phyloP scores from a whole-genome alignment of 2,797 vertebrate genomes.

The Clarias pachynema region DNA sequence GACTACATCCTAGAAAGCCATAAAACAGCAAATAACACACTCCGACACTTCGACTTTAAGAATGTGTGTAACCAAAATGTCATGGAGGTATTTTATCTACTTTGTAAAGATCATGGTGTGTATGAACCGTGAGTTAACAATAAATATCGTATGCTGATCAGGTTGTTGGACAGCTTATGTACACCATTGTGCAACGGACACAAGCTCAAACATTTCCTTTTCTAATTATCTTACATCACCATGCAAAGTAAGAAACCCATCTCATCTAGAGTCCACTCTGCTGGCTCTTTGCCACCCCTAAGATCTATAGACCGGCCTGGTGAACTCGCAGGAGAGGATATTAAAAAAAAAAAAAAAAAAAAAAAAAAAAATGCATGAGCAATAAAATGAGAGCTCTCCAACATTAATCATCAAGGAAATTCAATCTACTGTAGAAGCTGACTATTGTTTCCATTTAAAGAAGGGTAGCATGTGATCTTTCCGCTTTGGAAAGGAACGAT shows the following conservation, averaged over 20 bases:
- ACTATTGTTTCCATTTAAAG: conserved; percentile 35
- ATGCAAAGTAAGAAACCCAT: conserved; percentile 7
- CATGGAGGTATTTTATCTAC: neutral
- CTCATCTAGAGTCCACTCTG: neutral
- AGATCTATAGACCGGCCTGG: neutral
- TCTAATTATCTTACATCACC: neutral
- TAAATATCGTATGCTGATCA: neutral
- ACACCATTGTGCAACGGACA: neutral
- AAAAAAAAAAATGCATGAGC: conserved; percentile 25
- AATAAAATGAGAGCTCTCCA: conserved; percentile 42
- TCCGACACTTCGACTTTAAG: neutral
- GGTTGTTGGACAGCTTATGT: neutral
- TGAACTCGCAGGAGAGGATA: conserved; percentile 19
- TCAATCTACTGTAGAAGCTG: conserved; percentile 30
- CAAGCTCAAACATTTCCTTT: neutral
- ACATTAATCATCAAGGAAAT: conserved; percentile 41
- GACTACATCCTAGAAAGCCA: neutral
- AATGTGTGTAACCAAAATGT: neutral
- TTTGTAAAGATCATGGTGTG: neutral
- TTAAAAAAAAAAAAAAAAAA: conserved; percentile 29
- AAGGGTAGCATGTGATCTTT: neutral
- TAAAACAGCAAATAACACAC: neutral
- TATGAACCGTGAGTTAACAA: neutral
- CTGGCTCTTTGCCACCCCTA: neutral
- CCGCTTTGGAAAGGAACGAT: neutral